Base-by-base conservation (phyloP, 2,797 vertebrate species). In the Centroberyx gerrardi region DNA sequence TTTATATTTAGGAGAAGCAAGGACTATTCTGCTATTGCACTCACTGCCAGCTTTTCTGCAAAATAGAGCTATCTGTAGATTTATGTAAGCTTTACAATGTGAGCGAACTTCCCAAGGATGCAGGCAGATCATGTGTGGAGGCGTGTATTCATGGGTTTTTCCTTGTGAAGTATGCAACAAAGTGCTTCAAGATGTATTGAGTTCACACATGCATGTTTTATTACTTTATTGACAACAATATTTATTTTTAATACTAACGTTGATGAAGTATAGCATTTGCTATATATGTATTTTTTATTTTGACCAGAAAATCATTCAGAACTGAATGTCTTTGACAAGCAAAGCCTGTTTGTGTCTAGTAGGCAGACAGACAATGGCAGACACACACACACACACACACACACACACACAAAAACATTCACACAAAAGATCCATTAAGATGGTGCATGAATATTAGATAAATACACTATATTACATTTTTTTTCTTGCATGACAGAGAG, bases 401-500 rank as follows among this genome's bases (percentile, higher is more conserved):
- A 86, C 81, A 22, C 62, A 76, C 78, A 85, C 82, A 87, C 81
- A 80, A 65, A 7, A 2, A 18, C 77, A 52, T 76, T 83, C 74
- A 48, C 73, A 87, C 82, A 79, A 74, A 84, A 82, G 69, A 62
- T 85, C 86, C 90, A 91, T 92, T 87, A 92, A 76, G 88, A 75
- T 31, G 28, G 8, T 6, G 14, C 83, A 92, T 91, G 17, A 89
- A 91, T 93, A 81, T 91, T 92, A 83, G 61, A 92, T 90, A 82
- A 75, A 89, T 62, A 80, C 84, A 87, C 82, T 78, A 77, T 80
- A 73, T 86, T 83, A 87, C 69, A 81, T 82, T 68, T 60, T 22
- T 66, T 48, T 22, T 28, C 51, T 44, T 58, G 54, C 64, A 77
- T 68, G 72, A 46, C 69, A 62, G 69, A 51, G 53, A 68, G 13